phyloP scores from a whole-genome alignment of 1,140 invertebrate species.

The Spodoptera litura region DNA sequence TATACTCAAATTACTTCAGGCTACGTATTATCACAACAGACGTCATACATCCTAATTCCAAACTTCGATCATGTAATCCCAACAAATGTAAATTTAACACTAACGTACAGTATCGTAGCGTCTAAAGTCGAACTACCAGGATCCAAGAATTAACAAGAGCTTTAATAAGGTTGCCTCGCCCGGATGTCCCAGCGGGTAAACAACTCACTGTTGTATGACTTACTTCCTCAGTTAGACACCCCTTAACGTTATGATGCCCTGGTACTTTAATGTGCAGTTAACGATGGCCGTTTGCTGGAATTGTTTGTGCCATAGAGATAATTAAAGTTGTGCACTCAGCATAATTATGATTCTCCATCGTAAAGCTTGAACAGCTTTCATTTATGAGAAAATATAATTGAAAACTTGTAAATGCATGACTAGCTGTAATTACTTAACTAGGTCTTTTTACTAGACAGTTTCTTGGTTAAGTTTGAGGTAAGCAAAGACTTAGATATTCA shows the following conservation, averaged over 20 bases:
- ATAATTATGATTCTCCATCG: background rate
- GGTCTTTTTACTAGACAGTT: no score
- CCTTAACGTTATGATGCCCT: conserved; percentile 23
- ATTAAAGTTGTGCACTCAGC: background rate
- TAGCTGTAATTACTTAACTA: no score
- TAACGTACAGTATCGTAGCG: conserved; percentile 24
- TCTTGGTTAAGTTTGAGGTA: no score
- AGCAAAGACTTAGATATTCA: no score
- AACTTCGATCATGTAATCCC: conserved; percentile 33
- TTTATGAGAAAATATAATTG: no score
- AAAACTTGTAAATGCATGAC: no score
- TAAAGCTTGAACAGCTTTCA: background rate
- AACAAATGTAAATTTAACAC: conserved; percentile 44
- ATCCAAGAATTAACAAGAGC: conserved; percentile 54
- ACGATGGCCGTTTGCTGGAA: conserved; percentile 8
- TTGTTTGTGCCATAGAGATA: background rate
- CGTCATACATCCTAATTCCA: conserved; percentile 15
- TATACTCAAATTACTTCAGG: conserved; percentile 6
- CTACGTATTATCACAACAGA: background rate
- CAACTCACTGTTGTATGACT: conserved; percentile 45
- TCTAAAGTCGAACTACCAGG: conserved; percentile 44
- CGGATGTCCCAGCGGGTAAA: conserved; percentile 39
- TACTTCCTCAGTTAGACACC: conserved; percentile 37
- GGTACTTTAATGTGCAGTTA: conserved; percentile 22
- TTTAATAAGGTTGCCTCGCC: conserved; percentile 50